phyloP scores from a whole-genome alignment of 2,888 invertebrate genomes.

The Eupithecia insigniata region DNA sequence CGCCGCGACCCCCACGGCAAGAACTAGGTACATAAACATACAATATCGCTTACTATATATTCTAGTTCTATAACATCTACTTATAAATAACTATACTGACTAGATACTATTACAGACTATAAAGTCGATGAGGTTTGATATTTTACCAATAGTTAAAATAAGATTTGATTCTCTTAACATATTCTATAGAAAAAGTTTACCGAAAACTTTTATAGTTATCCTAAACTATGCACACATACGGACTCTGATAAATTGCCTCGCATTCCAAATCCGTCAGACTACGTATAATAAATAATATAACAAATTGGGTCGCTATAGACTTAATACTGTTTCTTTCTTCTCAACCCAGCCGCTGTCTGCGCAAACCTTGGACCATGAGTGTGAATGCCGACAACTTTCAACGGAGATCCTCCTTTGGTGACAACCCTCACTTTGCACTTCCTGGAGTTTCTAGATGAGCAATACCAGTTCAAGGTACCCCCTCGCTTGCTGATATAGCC shows the following conservation, averaged over 20 bases:
- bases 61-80: not conserved
- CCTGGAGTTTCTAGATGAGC: slow-evolving; percentile 59
- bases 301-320: not conserved
- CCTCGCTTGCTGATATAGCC: slow-evolving; percentile 53
- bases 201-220: not conserved
- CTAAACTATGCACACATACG: not conserved
- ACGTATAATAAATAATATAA: not conserved
- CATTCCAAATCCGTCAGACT: not conserved
- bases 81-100: not conserved
- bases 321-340: slow-evolving; percentile 34
- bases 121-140: not conserved
- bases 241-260: not conserved
- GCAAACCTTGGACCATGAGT: slow-evolving; percentile 31
- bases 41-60: not conserved
- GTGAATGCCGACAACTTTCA: slow-evolving; percentile 23
- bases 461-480: slow-evolving; percentile 59
- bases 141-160: not conserved
- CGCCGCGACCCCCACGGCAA: not conserved
- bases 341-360: slow-evolving; percentile 23
- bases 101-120: not conserved
- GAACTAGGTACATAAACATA: not conserved
- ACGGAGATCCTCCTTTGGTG: slow-evolving; percentile 44
- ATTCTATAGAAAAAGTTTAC: not conserved
- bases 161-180: not conserved
- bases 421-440: slow-evolving; percentile 58